Evolutionary conservation across 2,888 invertebrate species (phyloP).

Genomic region (Zaprionus bogoriensis): DNA sequence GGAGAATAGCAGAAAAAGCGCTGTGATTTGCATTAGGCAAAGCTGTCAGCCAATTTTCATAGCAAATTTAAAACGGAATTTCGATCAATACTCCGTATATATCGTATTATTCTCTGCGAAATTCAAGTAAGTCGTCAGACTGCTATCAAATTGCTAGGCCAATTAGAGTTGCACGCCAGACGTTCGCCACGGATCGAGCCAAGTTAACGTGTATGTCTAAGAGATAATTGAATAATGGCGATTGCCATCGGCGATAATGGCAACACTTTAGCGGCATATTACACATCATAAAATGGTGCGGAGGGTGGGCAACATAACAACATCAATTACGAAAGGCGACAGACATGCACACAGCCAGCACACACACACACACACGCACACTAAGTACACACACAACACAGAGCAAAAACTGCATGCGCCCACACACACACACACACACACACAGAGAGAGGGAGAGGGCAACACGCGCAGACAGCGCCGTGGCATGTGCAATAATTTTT

Average conservation of each 20-base stretch:
- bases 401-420: constrained; percentile 19
- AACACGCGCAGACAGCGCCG: constrained; percentile 21
- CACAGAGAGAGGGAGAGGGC: neutral
- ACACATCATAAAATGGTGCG: constrained; percentile 53
- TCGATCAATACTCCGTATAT: too few relatives aligned
- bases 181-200: neutral
- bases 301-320: constrained; percentile 31
- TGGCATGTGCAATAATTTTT: constrained; percentile 61
- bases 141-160: too few relatives aligned
- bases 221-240: constrained; percentile 58
- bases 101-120: too few relatives aligned
- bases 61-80: too few relatives aligned
- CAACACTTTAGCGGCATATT: constrained; percentile 63
- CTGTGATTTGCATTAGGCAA: too few relatives aligned
- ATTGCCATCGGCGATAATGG: constrained; percentile 60
- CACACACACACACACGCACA: constrained; percentile 3
- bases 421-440: constrained; percentile 7
- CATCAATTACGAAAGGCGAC: constrained; percentile 44
- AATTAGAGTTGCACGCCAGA: neutral
- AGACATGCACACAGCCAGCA: constrained; percentile 24
- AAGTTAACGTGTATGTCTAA: neutral
- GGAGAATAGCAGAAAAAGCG: neutral
- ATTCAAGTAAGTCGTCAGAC: too few relatives aligned
- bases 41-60: too few relatives aligned
- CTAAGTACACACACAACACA: constrained; percentile 14